phyloP scores from a whole-genome alignment of 2,113 vertebrate species.

The Amblyopsis rosae region DNA sequence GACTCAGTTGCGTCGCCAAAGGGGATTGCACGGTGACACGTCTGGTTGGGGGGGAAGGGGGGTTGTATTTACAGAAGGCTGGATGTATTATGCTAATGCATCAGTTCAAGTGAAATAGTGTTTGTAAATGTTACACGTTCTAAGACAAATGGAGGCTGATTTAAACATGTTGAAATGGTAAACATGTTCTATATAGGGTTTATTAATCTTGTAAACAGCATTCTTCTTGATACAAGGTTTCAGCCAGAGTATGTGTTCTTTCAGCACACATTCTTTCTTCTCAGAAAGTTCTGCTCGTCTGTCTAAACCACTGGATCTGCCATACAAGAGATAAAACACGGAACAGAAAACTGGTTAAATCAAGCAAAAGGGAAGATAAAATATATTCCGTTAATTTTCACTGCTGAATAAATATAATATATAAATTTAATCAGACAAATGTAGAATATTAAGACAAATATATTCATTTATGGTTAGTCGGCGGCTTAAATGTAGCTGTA shows the following conservation, averaged over 20 bases:
- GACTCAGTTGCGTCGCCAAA: conserved; percentile 43
- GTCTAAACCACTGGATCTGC: conserved; percentile 23
- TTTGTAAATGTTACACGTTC: not conserved
- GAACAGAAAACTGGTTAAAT: not conserved
- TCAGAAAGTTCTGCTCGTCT: conserved; percentile 14
- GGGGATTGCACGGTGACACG: conserved; percentile 52
- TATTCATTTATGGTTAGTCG: not conserved
- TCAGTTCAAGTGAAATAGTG: too few species aligned
- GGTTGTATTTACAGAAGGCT: conserved; percentile 15
- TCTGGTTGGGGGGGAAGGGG: conserved; percentile 38
- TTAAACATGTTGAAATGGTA: conserved; percentile 37
- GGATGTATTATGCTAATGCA: conserved; percentile 47
- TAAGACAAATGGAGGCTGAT: conserved; percentile 31
- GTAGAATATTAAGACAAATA: conserved; percentile 9
- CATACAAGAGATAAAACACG: not conserved
- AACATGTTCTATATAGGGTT: conserved; percentile 64
- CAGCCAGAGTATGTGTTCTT: conserved; percentile 33
- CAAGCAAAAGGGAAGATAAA: not conserved
- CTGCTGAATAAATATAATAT: conserved; percentile 16
- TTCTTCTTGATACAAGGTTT: conserved; percentile 44
- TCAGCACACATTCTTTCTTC: conserved; percentile 39
- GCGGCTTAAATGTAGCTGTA: not conserved
- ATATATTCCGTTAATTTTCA: not conserved
- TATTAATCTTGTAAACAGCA: conserved; percentile 59
- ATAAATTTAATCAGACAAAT: conserved; percentile 7